These are phyloP conservation scores for Drosophila pseudotakahashii DNA, from an alignment of 2,888 invertebrate genomes.

Conservation along the genomic window DNA sequence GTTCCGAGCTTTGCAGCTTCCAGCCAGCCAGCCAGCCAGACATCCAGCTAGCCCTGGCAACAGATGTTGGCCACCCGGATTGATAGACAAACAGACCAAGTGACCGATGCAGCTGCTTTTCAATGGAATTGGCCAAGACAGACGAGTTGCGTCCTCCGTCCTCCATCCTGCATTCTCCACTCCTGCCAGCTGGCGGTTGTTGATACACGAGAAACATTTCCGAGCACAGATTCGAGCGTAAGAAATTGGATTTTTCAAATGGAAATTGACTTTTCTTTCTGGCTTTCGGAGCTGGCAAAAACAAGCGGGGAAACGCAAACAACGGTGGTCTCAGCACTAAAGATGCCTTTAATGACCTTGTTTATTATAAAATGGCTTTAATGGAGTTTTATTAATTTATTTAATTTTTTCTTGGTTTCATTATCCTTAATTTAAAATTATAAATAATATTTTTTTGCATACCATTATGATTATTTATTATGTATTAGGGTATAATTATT, in stretches of 20 bases:
- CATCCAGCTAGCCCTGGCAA: conserved; percentile 8
- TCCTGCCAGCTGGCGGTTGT: conserved; percentile 28
- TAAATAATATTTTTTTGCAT: too few relatives aligned
- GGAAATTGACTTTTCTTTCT: conserved; percentile 39
- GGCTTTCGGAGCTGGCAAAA: conserved; percentile 3
- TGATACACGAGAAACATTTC: conserved; percentile 36
- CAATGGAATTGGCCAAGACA: conserved; percentile 40
- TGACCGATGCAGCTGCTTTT: conserved; percentile 37
- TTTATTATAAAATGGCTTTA: too few relatives aligned
- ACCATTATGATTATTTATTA: too few relatives aligned
- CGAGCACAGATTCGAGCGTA: conserved; percentile 33
- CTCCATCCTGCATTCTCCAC: conserved; percentile 1
- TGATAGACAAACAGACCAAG: conserved; percentile 42
- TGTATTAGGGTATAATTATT: too few relatives aligned
- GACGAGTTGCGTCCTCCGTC: neutral
- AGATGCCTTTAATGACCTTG: too few relatives aligned
- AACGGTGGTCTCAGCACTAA: neutral
- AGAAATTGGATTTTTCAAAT: conserved; percentile 49
- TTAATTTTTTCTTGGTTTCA: too few relatives aligned
- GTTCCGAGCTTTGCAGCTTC: neutral
- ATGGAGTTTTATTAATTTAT: too few relatives aligned
- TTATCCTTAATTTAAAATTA: too few relatives aligned
- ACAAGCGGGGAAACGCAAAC: conserved; percentile 4
- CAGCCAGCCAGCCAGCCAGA: neutral
- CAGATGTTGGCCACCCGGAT: conserved; percentile 25